Evolutionary conservation across 2,888 invertebrate species (phyloP), one percentile per base, ranked within the genome.

Genomic region (Diloba caeruleocephala): DNA sequence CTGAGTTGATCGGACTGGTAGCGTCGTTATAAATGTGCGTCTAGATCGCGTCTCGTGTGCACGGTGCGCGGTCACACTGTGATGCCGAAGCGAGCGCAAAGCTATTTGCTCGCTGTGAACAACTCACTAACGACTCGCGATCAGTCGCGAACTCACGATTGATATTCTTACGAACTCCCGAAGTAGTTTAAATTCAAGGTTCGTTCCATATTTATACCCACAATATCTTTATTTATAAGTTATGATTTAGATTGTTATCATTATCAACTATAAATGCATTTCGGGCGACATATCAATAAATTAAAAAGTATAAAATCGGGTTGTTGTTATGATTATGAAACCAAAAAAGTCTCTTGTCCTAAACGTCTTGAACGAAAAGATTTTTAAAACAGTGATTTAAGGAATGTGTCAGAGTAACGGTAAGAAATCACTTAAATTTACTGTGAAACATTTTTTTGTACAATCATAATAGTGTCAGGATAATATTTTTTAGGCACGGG

Each of bases 191-290:
- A 7, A 67, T 63, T 62, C 64, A 63, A 71, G 66, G 59, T 49
- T 67, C 31, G 19, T 19, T 65, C 60, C 42, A 60, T 44, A 69
- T 72, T 72, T 79, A 77, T 82, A 81, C 78, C 2, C n/a, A 33
- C 1, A 10, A n/a, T 17, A 82, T 82, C 12, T 61, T 62, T 29
- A 62, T 46, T 46, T 43, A 39, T 23, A 42, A 42, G 33, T 46
- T 14, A 25, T 21, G 31, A 46, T 53, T 42, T 14, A 42, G n/a
- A 3, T 12, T 34, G 32, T 12, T 29, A 31, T 39, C 29, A 44
- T 52, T 41, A 60, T 52, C 29, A 21, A 10, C 10, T 25, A n/a
- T 2, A 17, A 13, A 3, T 10, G 8, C 9, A 17, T 21, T 17
- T 28, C n/a, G 8, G 10, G 9, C 13, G n/a, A n/a, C n/a, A n/a